phyloP scores from a whole-genome alignment of 2,888 invertebrate species.

The Phaedon cochleariae region DNA sequence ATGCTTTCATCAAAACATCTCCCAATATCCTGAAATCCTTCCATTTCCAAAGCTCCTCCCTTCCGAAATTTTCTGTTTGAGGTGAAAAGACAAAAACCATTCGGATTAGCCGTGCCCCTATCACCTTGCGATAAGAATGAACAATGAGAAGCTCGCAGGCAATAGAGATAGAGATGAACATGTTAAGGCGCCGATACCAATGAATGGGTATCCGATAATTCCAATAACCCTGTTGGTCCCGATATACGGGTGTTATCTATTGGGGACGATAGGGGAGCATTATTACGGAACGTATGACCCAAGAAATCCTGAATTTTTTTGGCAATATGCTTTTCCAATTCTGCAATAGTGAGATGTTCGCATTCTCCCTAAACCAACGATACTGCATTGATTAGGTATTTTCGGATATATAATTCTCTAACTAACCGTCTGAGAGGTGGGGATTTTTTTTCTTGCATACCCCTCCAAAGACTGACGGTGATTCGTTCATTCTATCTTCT shows the following conservation, averaged over 20 bases:
- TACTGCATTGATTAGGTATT: too few relatives aligned
- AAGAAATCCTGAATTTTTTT: neutral
- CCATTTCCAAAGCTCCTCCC: too few relatives aligned
- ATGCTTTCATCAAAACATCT: too few relatives aligned
- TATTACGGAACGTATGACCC: neutral
- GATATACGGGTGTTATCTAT: constrained; percentile 48
- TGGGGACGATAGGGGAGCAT: neutral
- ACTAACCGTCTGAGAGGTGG: too few relatives aligned
- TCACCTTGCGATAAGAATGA: constrained; percentile 42
- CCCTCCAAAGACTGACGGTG: too few relatives aligned
- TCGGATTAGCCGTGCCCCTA: constrained; percentile 5
- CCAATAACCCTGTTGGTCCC: constrained; percentile 46
- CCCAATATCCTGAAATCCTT: too few relatives aligned
- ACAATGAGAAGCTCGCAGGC: constrained; percentile 40
- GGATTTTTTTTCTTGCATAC: too few relatives aligned
- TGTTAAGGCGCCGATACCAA: constrained; percentile 52
- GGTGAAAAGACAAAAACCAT: constrained; percentile 3
- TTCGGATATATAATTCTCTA: too few relatives aligned
- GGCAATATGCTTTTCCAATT: too few relatives aligned
- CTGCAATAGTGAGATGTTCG: too few relatives aligned
- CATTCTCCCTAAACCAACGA: too few relatives aligned
- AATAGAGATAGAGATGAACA: constrained; percentile 45
- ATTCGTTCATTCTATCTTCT: too few relatives aligned
- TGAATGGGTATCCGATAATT: constrained; percentile 54
- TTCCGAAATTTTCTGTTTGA: neutral